Base-by-base conservation (phyloP, 2,888 invertebrate genomes). In the Coelinius sp. region DNA sequence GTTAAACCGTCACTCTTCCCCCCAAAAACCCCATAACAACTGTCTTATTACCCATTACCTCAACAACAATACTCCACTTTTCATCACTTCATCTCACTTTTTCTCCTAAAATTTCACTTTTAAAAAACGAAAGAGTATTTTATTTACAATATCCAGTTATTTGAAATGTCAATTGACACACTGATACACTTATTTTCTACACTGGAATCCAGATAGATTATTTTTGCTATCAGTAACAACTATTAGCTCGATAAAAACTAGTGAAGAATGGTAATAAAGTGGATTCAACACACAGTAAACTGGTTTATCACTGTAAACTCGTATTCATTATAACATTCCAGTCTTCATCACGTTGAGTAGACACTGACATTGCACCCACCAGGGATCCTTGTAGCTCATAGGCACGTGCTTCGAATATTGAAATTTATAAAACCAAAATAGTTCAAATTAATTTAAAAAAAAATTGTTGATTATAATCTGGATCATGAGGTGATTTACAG, bases 101-200 rank as follows among this genome's bases (percentile, higher is more conserved):
- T 25, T 56, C 27, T 12, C n/a, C n/a, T n/a, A n/a, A n/a, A 41
- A 41, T 63, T 38, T 41, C 41, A 63, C 62, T 38, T 38, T 63
- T 41, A 17, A 62, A 62, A 52, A 27, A 0, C 27, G 10, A 12
- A 12, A 24, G 5, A 24, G 5, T 24, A 24, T 12, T 20, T 35
- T 31, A 35, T 24, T 22, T 22, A 6, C 8, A 41, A 12, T 62
- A 8, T 1, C 14, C n/a, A 38, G 14, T 8, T 6, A 20, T 24
- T n/a, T 5, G 20, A 24, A 24, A 25, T 3, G 59, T 53, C 38
- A 24, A 7, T 24, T 63, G 63, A 63, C 63, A 63, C 63, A 63
- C 63, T 63, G 63, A 22, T 41, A 63, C 63, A 63, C 63, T 63
- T 63, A 22, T 22, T 63, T 41, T 63, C 24, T 24, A 24, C 44